Evolutionary conservation across 2,888 invertebrate species (phyloP).

Genomic region (Temnothorax unifasciatus): DNA sequence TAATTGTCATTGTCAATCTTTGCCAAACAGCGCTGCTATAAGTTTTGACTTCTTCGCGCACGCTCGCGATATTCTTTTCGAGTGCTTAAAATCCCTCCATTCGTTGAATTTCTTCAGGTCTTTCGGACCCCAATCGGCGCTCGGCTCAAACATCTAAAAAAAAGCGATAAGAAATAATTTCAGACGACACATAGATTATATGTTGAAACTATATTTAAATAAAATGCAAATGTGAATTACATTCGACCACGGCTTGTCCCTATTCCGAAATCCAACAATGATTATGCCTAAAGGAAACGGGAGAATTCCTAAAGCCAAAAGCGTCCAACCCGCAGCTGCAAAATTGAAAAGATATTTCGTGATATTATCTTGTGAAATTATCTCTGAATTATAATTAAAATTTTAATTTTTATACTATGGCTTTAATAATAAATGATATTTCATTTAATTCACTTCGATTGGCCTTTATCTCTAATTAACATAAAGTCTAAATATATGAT

Average conservation of each 20-base stretch:
- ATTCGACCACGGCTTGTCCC: conserved; percentile 25
- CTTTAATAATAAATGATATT: neutral
- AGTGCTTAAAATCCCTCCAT: conserved; percentile 88
- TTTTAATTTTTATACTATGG: conserved; percentile 3
- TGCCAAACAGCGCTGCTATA: conserved; percentile 61
- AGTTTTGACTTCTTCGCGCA: conserved; percentile 61
- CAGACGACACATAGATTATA: neutral
- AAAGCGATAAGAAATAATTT: neutral
- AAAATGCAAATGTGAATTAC: conserved; percentile 56
- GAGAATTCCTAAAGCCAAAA: conserved; percentile 86
- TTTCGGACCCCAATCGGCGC: conserved; percentile 89
- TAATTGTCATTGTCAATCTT: conserved; percentile 44
- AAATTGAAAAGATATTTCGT: conserved; percentile 38
- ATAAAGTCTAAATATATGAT: neutral
- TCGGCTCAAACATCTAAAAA: conserved; percentile 87
- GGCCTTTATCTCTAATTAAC: neutral
- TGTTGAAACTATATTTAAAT: conserved; percentile 14
- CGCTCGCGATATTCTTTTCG: conserved; percentile 85
- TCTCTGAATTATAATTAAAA: neutral
- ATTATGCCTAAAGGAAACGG: conserved; percentile 86
- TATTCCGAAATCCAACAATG: conserved; percentile 51
- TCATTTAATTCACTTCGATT: neutral
- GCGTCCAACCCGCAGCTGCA: conserved; percentile 87
- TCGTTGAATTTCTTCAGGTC: conserved; percentile 87
- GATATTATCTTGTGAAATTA: neutral